These are phyloP conservation scores for Notothenia coriiceps DNA, from an alignment of 2,113 vertebrate genomes.

Conservation along the genomic window DNA sequence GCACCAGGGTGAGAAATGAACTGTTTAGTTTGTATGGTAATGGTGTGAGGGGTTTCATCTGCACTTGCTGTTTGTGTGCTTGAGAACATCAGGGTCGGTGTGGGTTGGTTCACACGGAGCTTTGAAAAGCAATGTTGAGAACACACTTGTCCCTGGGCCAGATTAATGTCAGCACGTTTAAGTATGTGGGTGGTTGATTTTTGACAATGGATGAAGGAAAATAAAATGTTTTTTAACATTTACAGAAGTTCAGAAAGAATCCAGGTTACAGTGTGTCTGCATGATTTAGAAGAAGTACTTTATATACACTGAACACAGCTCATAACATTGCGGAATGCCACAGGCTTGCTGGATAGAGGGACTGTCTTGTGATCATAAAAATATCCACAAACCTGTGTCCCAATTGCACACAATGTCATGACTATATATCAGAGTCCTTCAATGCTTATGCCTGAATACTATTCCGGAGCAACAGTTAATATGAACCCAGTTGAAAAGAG, in stretches of 20 bases:
- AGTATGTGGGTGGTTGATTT: background rate
- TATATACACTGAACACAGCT: constrained; percentile 10
- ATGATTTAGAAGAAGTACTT: background rate
- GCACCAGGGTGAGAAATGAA: constrained; percentile 70
- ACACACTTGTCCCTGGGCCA: background rate
- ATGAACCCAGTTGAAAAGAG: too few relatives aligned
- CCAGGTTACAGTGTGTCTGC: background rate
- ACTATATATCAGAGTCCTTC: background rate
- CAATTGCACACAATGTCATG: background rate
- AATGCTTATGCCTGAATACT: background rate
- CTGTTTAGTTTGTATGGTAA: constrained; percentile 58
- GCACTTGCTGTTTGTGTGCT: constrained; percentile 20
- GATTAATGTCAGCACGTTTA: constrained; percentile 13
- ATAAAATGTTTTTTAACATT: background rate
- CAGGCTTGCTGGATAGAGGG: background rate
- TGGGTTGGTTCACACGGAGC: background rate
- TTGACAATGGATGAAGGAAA: background rate
- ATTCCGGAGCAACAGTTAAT: too few relatives aligned
- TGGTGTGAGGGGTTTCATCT: constrained; percentile 29
- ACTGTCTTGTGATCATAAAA: constrained; percentile 10
- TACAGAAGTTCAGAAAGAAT: background rate
- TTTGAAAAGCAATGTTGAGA: constrained; percentile 33
- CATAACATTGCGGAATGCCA: constrained; percentile 19
- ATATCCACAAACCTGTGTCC: background rate
- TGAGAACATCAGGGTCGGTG: background rate